Conservation (phyloP, 2,888 invertebrate genomes). For the Drosophila pseudotakahashii region DNA sequence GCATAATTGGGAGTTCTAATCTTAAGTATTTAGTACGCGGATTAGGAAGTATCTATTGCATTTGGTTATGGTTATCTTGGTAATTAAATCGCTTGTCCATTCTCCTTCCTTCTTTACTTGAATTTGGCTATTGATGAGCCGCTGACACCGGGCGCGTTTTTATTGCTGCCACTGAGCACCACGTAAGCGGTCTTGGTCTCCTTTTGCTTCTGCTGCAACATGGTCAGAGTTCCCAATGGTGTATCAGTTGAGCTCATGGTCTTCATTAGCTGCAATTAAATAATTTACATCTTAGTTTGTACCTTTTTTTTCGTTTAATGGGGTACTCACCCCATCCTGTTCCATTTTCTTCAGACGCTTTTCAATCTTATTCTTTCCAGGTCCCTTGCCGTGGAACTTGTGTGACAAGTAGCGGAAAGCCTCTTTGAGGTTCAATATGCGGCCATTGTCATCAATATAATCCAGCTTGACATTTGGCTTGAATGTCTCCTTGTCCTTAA, state of each 20-base stretch:
- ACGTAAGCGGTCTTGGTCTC: constrained; percentile 97
- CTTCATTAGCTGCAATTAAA: constrained; percentile 90
- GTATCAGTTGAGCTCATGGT: constrained; percentile 99
- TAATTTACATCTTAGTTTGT: not conserved
- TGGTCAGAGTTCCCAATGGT: constrained; percentile 96
- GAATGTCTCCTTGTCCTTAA: constrained; percentile 95
- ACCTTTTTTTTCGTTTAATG: not conserved
- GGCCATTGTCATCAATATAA: constrained; percentile 98
- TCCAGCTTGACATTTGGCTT: constrained; percentile 97
- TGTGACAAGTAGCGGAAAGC: constrained; percentile 98
- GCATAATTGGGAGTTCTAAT: constrained; percentile 26
- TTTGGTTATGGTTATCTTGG: constrained; percentile 58
- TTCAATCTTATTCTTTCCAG: constrained; percentile 99
- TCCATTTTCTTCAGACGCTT: constrained; percentile 97
- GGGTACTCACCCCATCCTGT: constrained; percentile 91
- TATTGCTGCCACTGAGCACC: constrained; percentile 95
- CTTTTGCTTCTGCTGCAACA: constrained; percentile 97
- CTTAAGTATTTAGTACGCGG: constrained; percentile 48
- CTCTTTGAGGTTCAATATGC: constrained; percentile 96
- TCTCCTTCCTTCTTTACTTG: constrained; percentile 63
- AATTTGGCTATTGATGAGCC: constrained; percentile 82
- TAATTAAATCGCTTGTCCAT: not conserved
- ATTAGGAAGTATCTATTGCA: constrained; percentile 75
- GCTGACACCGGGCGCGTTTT: constrained; percentile 83
- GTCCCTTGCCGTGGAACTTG: constrained; percentile 99